These are phyloP conservation scores for Perca fluviatilis DNA, from an alignment of 2,113 vertebrate species.

Conservation along the genomic window DNA sequence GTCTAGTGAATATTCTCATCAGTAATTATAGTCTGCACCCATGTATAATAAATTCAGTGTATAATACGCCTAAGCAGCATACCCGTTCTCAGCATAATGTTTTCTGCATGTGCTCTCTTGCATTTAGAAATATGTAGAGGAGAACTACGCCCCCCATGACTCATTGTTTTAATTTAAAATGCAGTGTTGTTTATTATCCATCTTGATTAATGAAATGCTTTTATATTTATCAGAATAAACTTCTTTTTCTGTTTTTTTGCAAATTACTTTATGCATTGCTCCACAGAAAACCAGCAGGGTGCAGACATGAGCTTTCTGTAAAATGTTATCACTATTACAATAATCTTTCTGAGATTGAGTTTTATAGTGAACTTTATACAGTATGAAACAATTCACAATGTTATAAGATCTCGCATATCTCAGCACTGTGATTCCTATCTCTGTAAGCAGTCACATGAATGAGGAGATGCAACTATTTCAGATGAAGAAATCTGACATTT, in stretches of 20 bases:
- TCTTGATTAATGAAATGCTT: conserved; percentile 8
- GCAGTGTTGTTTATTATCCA: conserved; percentile 2
- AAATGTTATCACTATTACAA: conserved; percentile 55
- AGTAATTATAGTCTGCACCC: conserved; percentile 67
- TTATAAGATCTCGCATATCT: conserved; percentile 5
- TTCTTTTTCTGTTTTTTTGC: background rate
- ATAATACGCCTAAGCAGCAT: conserved; percentile 33
- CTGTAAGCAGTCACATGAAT: background rate
- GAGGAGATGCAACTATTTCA: conserved; percentile 23
- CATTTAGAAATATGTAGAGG: background rate
- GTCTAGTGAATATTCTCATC: conserved; percentile 66
- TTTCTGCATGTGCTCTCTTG: conserved; percentile 31
- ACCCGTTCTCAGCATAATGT: conserved; percentile 22
- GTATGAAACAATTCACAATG: conserved; percentile 3
- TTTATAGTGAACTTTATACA: conserved; percentile 56
- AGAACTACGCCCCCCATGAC: background rate
- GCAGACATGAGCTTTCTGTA: conserved; percentile 92
- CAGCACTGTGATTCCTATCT: background rate
- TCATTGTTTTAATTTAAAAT: conserved; percentile 22
- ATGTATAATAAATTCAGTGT: conserved; percentile 59
- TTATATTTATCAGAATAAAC: background rate
- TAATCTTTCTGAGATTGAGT: conserved; percentile 45
- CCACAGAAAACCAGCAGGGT: conserved; percentile 90
- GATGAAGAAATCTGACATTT: conserved; percentile 68
- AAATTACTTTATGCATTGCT: conserved; percentile 44